These are phyloP conservation scores for Oegoconia quadripuncta DNA, from an alignment of 2,888 invertebrate species.

Conservation along the genomic window DNA sequence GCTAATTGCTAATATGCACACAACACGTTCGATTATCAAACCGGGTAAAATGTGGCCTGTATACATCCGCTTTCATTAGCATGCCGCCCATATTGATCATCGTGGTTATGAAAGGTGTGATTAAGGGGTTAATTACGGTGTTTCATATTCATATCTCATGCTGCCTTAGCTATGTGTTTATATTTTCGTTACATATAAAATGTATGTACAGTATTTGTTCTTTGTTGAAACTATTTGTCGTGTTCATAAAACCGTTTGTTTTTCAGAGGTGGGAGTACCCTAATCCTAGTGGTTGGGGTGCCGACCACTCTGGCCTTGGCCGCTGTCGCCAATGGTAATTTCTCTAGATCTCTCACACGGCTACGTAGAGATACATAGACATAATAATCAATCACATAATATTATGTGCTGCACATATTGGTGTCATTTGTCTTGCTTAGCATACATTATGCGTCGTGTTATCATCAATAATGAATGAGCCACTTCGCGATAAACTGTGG, in stretches of 20 bases:
- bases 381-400: conserved; percentile 12
- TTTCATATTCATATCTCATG: too few relatives aligned
- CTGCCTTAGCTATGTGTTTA: too few relatives aligned
- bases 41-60: too few relatives aligned
- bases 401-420: conserved; percentile 24
- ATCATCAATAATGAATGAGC: not conserved
- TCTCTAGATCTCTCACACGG: conserved; percentile 21
- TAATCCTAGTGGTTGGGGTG: conserved; percentile 50
- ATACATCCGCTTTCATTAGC: too few relatives aligned
- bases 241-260: conserved; percentile 30
- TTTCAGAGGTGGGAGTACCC: conserved; percentile 49
- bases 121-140: too few relatives aligned
- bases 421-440: conserved; percentile 23
- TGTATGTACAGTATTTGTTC: not conserved
- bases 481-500: not conserved
- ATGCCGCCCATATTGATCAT: too few relatives aligned
- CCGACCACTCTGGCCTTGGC: conserved; percentile 44
- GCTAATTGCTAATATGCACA: too few relatives aligned
- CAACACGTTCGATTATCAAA: too few relatives aligned
- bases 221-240: not conserved
- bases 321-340: conserved; percentile 47
- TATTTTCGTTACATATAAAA: too few relatives aligned
- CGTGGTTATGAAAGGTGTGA: too few relatives aligned
- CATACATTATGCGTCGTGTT: not conserved
- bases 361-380: conserved; percentile 15